phyloP scores from a whole-genome alignment of 2,113 vertebrate genomes.

The Procapra przewalskii region DNA sequence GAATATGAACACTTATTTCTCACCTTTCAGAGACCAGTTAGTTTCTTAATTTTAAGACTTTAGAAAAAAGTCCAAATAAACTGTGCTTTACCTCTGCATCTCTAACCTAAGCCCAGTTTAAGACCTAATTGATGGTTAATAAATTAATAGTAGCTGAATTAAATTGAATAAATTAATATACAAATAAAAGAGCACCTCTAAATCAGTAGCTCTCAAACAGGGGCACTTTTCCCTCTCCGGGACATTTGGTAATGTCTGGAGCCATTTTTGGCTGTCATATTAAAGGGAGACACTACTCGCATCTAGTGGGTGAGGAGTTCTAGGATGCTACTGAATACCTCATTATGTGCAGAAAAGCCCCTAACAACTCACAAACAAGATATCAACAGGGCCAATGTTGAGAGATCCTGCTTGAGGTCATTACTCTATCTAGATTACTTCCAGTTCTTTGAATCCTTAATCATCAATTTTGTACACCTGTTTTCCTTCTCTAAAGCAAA shows the following conservation, averaged over 20 bases:
- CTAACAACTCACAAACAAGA: neutral
- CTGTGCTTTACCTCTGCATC: neutral
- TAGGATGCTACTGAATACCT: neutral
- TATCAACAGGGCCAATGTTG: neutral
- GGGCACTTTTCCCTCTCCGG: neutral
- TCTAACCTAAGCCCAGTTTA: neutral
- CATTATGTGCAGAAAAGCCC: neutral
- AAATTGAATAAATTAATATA: neutral
- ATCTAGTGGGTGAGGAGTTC: neutral
- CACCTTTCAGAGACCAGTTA: neutral
- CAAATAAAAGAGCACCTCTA: neutral
- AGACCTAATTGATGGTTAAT: neutral
- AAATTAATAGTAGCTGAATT: neutral
- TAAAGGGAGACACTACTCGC: too few species aligned
- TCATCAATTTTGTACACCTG: neutral
- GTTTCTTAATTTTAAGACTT: neutral
- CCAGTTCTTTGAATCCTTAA: neutral
- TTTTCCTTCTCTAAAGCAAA: neutral
- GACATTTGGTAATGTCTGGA: neutral
- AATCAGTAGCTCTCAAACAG: neutral
- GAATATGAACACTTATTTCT: neutral
- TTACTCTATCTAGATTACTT: neutral
- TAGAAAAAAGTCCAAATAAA: neutral
- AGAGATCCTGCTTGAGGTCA: neutral
- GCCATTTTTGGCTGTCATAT: neutral